Evolutionary conservation across 2,888 invertebrate species (phyloP), one percentile per base, ranked within the genome.

Genomic region (Sicus ferrugineus): DNA sequence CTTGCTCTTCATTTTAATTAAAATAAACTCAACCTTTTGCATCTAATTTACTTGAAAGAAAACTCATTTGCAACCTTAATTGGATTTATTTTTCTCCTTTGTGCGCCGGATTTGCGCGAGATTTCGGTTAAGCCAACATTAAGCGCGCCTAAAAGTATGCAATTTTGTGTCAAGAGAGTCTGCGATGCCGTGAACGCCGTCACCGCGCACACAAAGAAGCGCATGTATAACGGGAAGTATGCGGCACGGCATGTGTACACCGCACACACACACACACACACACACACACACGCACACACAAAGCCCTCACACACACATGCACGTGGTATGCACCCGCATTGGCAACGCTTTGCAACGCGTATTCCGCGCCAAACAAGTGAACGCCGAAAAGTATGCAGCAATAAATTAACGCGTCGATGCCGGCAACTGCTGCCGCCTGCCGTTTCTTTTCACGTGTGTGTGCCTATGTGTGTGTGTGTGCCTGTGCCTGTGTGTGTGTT

Each of bases 381-480:
- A 61, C 26, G 61, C 61, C 61, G 26, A 38, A 61, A 61, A 61
- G 42, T 42, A 61, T 61, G 61, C 61, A 26, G 61, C 61, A 26
- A 61, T 61, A 61, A 61, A 61, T 61, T 61, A 61, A 61, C 38
- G 6, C 42, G 23, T 42, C 23, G 50, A 50, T 46, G 64, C 48
- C 48, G 50, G 21, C 23, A 52, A 4, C 50, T 52, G 52, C 7
- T 52, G 9, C 9, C 7, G 52, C 16, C 9, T 9, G 52, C 23
- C 7, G 34, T 59, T 59, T 23, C 42, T 59, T 46, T 59, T 3
- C 7, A 11, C n/a, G 11, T 62, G 2, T 26, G 23, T 61, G 31
- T 72, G 58, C 73, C 69, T 73, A 71, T 75, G 70, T 71, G 70
- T 30, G 30, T 9, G 54, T 71, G 67, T 73, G 65, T 52, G 50